Evolutionary conservation across 2,888 invertebrate species (phyloP), one percentile per base, ranked within the genome.

Genomic region (Tachina fera): DNA sequence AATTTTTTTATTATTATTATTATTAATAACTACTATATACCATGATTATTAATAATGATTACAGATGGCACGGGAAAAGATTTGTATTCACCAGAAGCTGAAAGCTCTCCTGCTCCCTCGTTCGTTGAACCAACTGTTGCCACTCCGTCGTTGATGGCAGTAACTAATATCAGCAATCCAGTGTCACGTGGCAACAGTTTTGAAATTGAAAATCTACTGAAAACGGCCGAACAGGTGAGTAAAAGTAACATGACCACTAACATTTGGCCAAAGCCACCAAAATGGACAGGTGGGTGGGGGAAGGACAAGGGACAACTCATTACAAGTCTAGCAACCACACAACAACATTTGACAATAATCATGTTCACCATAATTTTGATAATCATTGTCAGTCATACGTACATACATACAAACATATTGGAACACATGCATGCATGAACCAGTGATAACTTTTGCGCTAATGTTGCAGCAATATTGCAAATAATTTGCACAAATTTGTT

Each of bases 141-240:
- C 22, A 78, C 76, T 76, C 87, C 88, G 6, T 31, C 31, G 6
- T 31, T 31, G 82, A 31, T 83, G 61, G 56, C 56, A 58, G 79
- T 31, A 6, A 31, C 47, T 31, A 51, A 47, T 51, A 90, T 89
- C 85, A 89, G 90, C 74, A 96, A 96, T 93, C 95, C 95, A 90
- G 95, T 96, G 89, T 96, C 96, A 74, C 95, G 97, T 89, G 96
- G 97, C 86, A 98, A 97, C 93, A 97, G 98, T 81, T 97, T 98
- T 93, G 98, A 98, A 94, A 98, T 98, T 90, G 98, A 98, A 94
- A 98, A 97, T 93, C 95, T 98, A 90, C 95, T 98, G 88, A 98
- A 98, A 90, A 92, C 93, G 87, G 93, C 93, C 49, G 93, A 93
- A 89, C 93, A 93, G 95, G 95, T 95, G 93, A 93, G 91, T 86